Evolutionary conservation across 2,888 invertebrate species (phyloP).

Genomic region (Nemurella pictetii): DNA sequence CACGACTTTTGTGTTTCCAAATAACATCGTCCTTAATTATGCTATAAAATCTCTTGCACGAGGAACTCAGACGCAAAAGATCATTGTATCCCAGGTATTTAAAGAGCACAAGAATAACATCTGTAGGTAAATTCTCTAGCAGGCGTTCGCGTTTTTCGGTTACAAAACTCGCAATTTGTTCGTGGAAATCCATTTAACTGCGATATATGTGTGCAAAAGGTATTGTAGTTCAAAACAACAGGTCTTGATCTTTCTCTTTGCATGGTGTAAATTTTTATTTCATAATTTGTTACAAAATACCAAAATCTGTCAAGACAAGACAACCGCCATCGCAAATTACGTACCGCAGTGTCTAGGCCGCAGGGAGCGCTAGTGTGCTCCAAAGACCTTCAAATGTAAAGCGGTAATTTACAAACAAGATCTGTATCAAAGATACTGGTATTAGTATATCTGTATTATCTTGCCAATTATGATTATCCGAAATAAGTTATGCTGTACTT

Average conservation of each 20-base stretch:
- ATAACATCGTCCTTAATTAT: conserved; percentile 54
- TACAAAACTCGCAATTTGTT: background rate
- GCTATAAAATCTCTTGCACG: conserved; percentile 54
- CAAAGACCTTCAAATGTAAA: too few relatives aligned
- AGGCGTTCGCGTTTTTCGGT: background rate
- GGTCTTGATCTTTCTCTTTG: background rate
- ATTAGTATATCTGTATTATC: too few relatives aligned
- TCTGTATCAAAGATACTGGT: too few relatives aligned
- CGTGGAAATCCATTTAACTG: background rate
- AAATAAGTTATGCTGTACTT: too few relatives aligned
- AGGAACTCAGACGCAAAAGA: conserved; percentile 55
- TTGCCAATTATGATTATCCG: too few relatives aligned
- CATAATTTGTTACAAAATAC: background rate
- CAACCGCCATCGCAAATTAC: background rate
- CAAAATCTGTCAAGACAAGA: background rate
- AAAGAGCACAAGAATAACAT: conserved; percentile 59
- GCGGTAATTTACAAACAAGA: too few relatives aligned
- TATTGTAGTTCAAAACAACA: background rate
- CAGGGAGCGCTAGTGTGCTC: background rate
- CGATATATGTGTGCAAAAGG: background rate
- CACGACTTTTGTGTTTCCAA: conserved; percentile 49
- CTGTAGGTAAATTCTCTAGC: conserved; percentile 50
- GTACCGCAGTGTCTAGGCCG: background rate
- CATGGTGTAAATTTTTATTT: background rate
- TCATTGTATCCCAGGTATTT: conserved; percentile 57